Percentiles rank a stretch among this genome's conserved stretches.
Conservation (phyloP, 2,113 vertebrate genomes). For the Elanoides forficatus region DNA sequence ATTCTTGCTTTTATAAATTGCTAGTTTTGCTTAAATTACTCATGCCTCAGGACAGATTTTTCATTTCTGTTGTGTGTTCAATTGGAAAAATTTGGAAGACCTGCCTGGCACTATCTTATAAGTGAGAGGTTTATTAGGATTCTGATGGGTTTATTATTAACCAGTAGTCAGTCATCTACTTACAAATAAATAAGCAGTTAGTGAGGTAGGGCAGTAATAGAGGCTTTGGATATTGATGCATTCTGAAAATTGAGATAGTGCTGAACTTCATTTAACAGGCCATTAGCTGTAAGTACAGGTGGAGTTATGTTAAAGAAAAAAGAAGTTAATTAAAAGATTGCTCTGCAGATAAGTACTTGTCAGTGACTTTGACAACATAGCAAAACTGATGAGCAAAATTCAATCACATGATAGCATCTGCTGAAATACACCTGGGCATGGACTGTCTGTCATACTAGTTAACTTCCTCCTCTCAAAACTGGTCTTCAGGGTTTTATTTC, state of each 20-base stretch:
- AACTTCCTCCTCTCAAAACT: not conserved
- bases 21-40: not conserved
- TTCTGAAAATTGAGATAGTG: not conserved
- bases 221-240: not conserved
- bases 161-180: not conserved
- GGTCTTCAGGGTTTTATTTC: not conserved
- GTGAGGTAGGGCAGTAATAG: not conserved
- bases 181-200: not conserved
- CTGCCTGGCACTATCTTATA: not conserved
- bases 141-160: not conserved
- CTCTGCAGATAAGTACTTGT: not conserved
- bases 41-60: not conserved
- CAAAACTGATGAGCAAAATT: not conserved
- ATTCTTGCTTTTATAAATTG: not conserved
- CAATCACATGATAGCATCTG: not conserved
- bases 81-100: not conserved
- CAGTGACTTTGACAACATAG: not conserved
- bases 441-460: not conserved
- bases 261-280: not conserved
- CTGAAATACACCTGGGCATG: not conserved
- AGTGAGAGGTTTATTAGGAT: not conserved
- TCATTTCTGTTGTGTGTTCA: not conserved
- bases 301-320: not conserved
- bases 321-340: not conserved
- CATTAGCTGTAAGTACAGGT: not conserved